phyloP scores from a whole-genome alignment of 2,888 invertebrate species.

The Acholoe squamosa region DNA sequence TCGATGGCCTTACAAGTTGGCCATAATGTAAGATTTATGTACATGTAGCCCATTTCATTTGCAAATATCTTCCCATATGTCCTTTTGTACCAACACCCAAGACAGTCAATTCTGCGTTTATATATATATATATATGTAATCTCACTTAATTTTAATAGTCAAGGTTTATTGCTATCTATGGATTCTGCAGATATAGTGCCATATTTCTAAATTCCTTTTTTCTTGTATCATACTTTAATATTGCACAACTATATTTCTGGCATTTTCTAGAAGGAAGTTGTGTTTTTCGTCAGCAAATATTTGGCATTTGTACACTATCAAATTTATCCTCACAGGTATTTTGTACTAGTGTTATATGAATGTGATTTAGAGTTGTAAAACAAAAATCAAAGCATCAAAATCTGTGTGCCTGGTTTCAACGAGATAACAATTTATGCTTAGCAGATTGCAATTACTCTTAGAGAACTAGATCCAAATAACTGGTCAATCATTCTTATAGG shows the following conservation, averaged over 20 bases:
- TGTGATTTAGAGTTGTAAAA: neutral
- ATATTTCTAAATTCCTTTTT: conserved; percentile 32
- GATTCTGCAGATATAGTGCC: conserved; percentile 12
- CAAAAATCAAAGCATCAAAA: neutral
- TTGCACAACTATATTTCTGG: conserved; percentile 27
- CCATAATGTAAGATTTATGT: too few relatives aligned
- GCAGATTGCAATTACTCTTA: neutral
- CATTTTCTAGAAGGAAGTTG: neutral
- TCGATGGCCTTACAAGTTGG: too few relatives aligned
- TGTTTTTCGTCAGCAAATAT: conserved; percentile 3
- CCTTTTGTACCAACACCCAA: too few relatives aligned
- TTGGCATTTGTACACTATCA: neutral
- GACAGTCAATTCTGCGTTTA: neutral
- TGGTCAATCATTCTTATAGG: neutral
- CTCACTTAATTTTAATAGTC: neutral
- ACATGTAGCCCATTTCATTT: too few relatives aligned
- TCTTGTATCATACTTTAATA: neutral
- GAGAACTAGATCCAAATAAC: neutral
- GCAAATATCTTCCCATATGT: too few relatives aligned
- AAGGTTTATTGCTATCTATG: neutral
- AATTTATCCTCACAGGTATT: conserved; percentile 12
- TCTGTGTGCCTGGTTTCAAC: neutral
- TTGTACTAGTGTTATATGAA: neutral
- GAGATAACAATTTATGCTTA: conserved; percentile 3
- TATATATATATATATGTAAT: neutral